A percentile compares a stretch with the other conserved stretches of the same genome.
These are phyloP conservation scores for Hypolimnas misippus DNA, from an alignment of 2,888 invertebrate genomes.

Conservation along the genomic window DNA sequence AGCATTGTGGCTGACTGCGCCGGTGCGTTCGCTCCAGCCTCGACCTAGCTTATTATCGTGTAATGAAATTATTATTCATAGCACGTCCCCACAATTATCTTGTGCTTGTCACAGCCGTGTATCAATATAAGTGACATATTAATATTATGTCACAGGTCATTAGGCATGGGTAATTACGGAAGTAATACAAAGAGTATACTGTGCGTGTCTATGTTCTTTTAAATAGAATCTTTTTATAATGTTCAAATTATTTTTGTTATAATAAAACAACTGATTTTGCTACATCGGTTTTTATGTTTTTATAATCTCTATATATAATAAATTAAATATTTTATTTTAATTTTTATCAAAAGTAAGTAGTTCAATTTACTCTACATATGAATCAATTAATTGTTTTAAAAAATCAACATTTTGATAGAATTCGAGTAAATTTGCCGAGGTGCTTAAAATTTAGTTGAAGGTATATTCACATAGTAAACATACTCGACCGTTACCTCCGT, in stretches of 20 bases:
- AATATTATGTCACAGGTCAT: slow-evolving; percentile 36
- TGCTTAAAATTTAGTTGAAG: neutral
- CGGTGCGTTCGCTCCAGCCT: slow-evolving; percentile 19
- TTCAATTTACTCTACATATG: no score
- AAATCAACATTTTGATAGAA: neutral
- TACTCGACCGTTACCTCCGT: slow-evolving; percentile 9
- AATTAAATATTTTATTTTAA: no score
- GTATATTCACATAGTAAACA: slow-evolving; percentile 9
- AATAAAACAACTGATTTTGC: no score
- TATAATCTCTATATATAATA: no score
- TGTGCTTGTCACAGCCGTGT: slow-evolving; percentile 23
- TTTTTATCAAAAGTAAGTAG: no score
- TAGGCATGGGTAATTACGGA: slow-evolving; percentile 27
- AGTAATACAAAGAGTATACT: slow-evolving; percentile 39
- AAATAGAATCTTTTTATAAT: no score
- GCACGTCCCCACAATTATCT: slow-evolving; percentile 63
- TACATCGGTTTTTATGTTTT: no score
- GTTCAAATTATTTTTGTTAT: no score
- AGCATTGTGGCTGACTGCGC: slow-evolving; percentile 42
- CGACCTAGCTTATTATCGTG: slow-evolving; percentile 50
- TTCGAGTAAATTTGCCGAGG: neutral
- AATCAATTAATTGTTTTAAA: no score
- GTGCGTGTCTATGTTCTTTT: no score
- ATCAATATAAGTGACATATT: slow-evolving; percentile 49
- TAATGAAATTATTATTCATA: slow-evolving; percentile 68